phyloP scores from a whole-genome alignment of 2,113 vertebrate species.

The Amphiprion percula region DNA sequence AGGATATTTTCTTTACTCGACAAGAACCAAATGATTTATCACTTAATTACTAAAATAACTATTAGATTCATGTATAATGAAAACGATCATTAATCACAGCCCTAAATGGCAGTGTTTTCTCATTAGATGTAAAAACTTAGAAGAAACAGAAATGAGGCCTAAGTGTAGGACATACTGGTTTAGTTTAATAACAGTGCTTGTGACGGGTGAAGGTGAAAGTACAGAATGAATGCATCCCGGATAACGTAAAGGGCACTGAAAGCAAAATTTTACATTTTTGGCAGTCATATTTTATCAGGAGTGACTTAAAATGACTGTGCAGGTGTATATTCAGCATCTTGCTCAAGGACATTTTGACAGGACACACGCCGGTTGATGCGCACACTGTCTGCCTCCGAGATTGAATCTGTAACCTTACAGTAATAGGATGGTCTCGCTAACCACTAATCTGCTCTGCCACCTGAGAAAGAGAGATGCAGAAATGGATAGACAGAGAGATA shows the following conservation, averaged over 20 bases:
- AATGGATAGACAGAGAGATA: constrained; percentile 62
- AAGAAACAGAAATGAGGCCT: not conserved
- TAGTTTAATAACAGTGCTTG: constrained; percentile 10
- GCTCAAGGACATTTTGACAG: constrained; percentile 76
- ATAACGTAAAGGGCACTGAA: constrained; percentile 25
- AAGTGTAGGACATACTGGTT: not conserved
- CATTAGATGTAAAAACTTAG: too few relatives aligned
- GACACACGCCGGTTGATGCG: constrained; percentile 57
- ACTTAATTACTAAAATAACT: too few relatives aligned
- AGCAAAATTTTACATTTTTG: constrained; percentile 30
- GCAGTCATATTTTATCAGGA: constrained; percentile 34
- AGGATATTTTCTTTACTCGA: too few relatives aligned
- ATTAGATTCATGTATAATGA: too few relatives aligned
- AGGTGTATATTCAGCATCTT: constrained; percentile 57
- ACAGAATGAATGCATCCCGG: constrained; percentile 8
- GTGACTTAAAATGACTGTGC: constrained; percentile 43
- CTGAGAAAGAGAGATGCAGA: constrained; percentile 59
- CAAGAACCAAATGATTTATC: too few relatives aligned
- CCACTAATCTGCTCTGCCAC: constrained; percentile 74
- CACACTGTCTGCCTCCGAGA: constrained; percentile 58
- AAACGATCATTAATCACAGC: too few relatives aligned
- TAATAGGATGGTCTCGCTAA: constrained; percentile 76
- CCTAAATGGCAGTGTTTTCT: too few relatives aligned
- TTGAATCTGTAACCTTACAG: constrained; percentile 76
- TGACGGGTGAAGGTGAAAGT: constrained; percentile 24